Conservation (phyloP, 2,888 invertebrate species). For the Pheosia gnoma region DNA sequence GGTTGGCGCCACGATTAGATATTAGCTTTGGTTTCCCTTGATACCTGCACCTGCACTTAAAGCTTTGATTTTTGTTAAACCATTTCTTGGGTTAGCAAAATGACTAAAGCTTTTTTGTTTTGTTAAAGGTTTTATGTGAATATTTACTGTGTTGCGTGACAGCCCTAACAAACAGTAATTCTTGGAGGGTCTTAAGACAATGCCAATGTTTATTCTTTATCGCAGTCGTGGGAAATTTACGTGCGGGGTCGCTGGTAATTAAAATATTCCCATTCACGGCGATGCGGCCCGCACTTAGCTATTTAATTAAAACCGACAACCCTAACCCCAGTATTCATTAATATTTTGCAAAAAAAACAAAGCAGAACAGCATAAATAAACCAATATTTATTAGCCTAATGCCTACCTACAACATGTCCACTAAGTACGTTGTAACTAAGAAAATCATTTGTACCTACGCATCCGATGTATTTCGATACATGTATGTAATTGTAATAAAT, state of each 20-base stretch:
- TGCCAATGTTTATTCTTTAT: constrained; percentile 83
- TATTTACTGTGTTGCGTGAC: constrained; percentile 28
- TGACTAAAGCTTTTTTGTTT: no score
- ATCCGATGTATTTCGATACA: constrained; percentile 11
- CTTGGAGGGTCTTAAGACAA: constrained; percentile 77
- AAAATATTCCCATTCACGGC: constrained; percentile 76
- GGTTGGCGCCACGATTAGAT: no score
- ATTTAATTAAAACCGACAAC: constrained; percentile 72
- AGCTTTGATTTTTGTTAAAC: no score
- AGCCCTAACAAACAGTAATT: constrained; percentile 71
- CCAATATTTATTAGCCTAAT: no score
- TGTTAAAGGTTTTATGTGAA: neutral
- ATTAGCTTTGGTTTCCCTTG: no score
- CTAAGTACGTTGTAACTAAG: neutral
- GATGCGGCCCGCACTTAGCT: constrained; percentile 45
- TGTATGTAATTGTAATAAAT: neutral
- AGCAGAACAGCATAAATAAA: no score
- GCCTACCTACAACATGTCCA: neutral
- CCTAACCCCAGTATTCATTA: constrained; percentile 70
- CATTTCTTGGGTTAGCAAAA: no score
- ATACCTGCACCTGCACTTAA: no score
- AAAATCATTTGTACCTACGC: neutral
- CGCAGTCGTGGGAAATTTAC: constrained; percentile 84
- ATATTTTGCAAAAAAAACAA: constrained; percentile 26
- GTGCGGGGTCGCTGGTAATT: constrained; percentile 72